Conservation (phyloP, 1,140 invertebrate genomes). For the Orchestia grillus region DNA sequence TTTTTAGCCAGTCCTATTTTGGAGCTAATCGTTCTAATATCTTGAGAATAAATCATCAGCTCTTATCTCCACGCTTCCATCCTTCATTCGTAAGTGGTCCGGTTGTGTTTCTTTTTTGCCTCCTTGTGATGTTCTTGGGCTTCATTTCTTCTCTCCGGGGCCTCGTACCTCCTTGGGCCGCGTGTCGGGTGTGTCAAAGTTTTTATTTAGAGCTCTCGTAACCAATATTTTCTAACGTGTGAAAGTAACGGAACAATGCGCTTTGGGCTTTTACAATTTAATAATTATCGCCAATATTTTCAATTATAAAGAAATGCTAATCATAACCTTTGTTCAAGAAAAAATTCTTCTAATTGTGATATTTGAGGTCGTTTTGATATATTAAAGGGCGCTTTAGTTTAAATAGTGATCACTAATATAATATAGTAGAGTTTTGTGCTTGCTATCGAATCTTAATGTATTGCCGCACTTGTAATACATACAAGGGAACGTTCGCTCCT, state of each 20-base stretch:
- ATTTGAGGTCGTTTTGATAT: neutral
- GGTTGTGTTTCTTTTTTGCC: neutral
- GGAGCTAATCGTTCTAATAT: neutral
- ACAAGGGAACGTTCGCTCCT: neutral
- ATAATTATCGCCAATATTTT: neutral
- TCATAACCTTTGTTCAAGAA: neutral
- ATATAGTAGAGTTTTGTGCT: neutral
- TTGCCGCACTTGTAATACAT: neutral
- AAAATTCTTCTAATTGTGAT: neutral
- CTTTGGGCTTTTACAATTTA: neutral
- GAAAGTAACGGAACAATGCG: neutral
- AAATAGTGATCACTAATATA: neutral
- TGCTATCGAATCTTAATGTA: neutral
- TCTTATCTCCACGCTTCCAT: neutral
- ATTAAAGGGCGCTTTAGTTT: neutral
- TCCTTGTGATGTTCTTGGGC: neutral
- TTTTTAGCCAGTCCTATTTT: slow-evolving; percentile 1
- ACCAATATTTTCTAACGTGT: neutral
- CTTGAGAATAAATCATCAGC: neutral
- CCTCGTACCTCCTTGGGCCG: neutral
- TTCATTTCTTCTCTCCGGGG: neutral
- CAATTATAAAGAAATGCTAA: neutral
- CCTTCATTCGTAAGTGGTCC: slow-evolving; percentile 6
- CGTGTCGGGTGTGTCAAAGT: neutral
- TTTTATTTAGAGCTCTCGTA: neutral